These are phyloP conservation scores for Paguma larvata DNA, from an alignment of 2,797 vertebrate species.

Conservation along the genomic window DNA sequence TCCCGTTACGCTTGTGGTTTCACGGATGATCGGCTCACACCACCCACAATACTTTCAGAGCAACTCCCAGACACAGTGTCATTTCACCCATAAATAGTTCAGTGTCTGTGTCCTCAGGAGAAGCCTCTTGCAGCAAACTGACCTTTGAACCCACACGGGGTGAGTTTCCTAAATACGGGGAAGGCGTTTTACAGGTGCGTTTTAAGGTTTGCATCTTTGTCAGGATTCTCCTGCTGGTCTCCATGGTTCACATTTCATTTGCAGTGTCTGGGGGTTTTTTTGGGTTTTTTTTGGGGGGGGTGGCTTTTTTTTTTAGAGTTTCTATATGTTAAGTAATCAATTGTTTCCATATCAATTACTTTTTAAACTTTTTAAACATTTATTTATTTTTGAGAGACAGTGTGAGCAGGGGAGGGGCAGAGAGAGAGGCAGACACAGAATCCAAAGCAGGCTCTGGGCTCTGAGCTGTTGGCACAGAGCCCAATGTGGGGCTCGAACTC, in stretches of 20 bases:
- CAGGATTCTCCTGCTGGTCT: background rate
- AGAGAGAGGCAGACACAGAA: no score
- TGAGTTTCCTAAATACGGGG: background rate
- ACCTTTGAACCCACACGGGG: background rate
- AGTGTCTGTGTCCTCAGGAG: background rate
- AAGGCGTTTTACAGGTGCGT: no score
- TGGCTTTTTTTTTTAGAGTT: background rate
- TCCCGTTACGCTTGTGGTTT: accelerated
- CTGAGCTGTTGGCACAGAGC: no score
- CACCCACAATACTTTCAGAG: accelerated
- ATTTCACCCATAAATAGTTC: background rate
- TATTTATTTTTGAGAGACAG: no score
- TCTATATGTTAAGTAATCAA: background rate
- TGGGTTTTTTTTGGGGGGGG: background rate
- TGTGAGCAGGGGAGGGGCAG: no score
- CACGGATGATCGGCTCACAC: accelerated
- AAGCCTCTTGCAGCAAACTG: background rate
- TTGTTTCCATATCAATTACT: background rate
- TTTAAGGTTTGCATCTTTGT: background rate
- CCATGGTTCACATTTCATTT: background rate
- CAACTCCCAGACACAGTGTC: background rate
- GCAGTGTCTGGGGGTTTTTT: background rate
- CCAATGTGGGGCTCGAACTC: no score
- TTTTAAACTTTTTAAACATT: background rate
- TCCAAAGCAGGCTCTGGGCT: no score